Evolutionary conservation across 2,113 vertebrate genomes (phyloP), one percentile per base, ranked within the genome.

Genomic region (Tenrec ecaudatus): DNA sequence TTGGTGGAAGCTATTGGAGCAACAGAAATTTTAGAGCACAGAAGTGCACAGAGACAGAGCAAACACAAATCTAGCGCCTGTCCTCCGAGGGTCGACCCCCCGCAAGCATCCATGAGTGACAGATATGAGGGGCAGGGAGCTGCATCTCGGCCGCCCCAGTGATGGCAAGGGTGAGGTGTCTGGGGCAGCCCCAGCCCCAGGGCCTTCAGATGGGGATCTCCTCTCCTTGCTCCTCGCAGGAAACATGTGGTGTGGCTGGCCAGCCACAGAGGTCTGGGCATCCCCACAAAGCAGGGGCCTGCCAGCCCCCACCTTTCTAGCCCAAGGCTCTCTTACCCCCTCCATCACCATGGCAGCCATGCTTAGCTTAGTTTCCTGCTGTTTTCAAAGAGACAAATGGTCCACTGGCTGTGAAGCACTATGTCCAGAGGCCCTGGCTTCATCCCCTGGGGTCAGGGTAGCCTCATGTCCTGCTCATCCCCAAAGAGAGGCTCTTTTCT

Each of bases 131-230:
- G 68, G 82, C n/a, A 47, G 43, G 82, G 88, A 16, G 53, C 23
- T 71, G 7, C 25, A 23, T 27, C 43, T 90, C 7, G 33, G 69
- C 77, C 68, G 73, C 78, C 36, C 33, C 23, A 78, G 38, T 38
- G 85, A 90, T 66, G 90, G 77, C 78, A 68, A 62, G 38, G 4
- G 53, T 68, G 29, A 95, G 40, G 57, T 25, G 73, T 17, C 9
- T 38, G 95, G 96, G 96, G 78, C 96, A 95, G 93, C 71, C 96
- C 96, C 96, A 93, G 64, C 27, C 88, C 76, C 86, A 92, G 90
- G 94, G 88, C 88, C 94, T 94, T 60, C 73, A 91, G 84, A 89
- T 92, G 96, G 96, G 96, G 95, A 95, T 97, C 95, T 96, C 96
- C 96, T 97, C 86, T 90, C 79, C 69, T n/a, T 53, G 38, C 29